A percentile compares a stretch with the other conserved stretches of the same genome.
Evolutionary conservation across 2,888 invertebrate genomes (phyloP).

Genomic region (Epirrita christyi): DNA sequence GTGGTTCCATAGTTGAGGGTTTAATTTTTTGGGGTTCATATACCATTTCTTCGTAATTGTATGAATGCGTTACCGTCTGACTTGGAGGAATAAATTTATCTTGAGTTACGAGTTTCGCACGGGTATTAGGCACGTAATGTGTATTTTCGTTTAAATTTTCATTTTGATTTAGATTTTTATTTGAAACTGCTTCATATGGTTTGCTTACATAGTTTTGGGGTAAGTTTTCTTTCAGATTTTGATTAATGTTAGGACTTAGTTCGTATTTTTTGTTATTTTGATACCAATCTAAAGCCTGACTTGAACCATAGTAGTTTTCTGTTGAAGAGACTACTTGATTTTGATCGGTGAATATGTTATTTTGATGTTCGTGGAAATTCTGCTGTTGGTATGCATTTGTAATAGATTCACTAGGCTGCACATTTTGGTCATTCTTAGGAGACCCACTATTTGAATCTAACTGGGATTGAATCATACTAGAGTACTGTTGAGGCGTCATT

Average conservation of each 20-base stretch:
- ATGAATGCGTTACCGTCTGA: slow-evolving; percentile 62
- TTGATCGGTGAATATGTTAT: slow-evolving; percentile 6
- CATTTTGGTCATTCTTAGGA: slow-evolving; percentile 35
- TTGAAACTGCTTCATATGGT: slow-evolving; percentile 6
- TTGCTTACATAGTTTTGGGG: slow-evolving; percentile 20
- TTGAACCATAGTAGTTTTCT: slow-evolving; percentile 23
- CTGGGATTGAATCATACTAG: slow-evolving; percentile 66
- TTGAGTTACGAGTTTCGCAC: slow-evolving; percentile 57
- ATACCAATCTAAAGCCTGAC: slow-evolving; percentile 18
- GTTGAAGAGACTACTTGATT: slow-evolving; percentile 18
- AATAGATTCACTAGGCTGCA: slow-evolving; percentile 22
- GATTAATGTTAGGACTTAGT: slow-evolving; percentile 1
- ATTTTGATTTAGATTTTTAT: slow-evolving; percentile 15
- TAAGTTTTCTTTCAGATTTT: slow-evolving; percentile 16
- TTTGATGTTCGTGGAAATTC: slow-evolving; percentile 23
- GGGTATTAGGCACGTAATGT: slow-evolving; percentile 35
- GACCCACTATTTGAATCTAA: slow-evolving; percentile 46
- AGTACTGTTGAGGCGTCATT: slow-evolving; percentile 75
- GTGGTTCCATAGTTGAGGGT: slow-evolving; percentile 35
- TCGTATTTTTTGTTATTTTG: slow-evolving; percentile 30
- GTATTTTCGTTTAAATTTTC: slow-evolving; percentile 24
- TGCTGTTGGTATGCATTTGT: slow-evolving; percentile 28
- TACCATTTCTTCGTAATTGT: slow-evolving; percentile 59
- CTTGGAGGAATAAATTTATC: slow-evolving; percentile 58
- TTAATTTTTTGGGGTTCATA: slow-evolving; percentile 39